These are phyloP conservation scores for Ladona fulva DNA, from an alignment of 1,140 invertebrate species.

Conservation along the genomic window DNA sequence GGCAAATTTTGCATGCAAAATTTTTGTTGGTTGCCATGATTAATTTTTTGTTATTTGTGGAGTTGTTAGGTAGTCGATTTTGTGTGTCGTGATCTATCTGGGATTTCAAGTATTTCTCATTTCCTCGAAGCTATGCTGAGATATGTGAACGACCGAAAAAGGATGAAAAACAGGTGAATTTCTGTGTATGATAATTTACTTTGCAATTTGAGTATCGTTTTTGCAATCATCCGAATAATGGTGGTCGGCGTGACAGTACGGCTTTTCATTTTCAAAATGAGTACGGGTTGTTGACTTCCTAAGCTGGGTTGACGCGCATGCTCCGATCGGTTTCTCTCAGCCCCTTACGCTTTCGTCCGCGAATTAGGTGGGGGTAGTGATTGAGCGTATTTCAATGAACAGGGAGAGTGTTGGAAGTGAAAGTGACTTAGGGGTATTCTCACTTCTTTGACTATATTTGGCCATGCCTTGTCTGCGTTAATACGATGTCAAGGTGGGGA, in stretches of 20 bases:
- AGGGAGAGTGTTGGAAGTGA: neutral
- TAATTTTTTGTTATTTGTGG: no score
- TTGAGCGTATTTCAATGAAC: neutral
- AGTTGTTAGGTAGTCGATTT: no score
- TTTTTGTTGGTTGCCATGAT: neutral
- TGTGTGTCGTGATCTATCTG: no score
- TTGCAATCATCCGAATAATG: neutral
- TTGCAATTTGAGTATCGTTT: neutral
- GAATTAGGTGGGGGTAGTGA: neutral
- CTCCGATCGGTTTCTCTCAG: neutral
- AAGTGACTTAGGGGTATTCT: neutral
- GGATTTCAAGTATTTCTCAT: no score
- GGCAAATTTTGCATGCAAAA: neutral
- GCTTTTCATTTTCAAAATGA: neutral
- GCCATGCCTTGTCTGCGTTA: slow-evolving; percentile 10
- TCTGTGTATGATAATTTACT: neutral
- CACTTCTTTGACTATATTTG: slow-evolving; percentile 18
- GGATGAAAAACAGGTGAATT: no score
- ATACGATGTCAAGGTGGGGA: neutral
- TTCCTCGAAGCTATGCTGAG: no score
- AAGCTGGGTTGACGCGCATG: neutral
- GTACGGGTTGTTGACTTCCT: neutral
- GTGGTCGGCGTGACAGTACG: neutral
- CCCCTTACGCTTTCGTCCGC: neutral
- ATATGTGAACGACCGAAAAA: no score